A percentile compares a stretch with the other conserved stretches of the same genome.
Evolutionary conservation across 2,113 vertebrate species (phyloP).

Genomic region (Hucho hucho): DNA sequence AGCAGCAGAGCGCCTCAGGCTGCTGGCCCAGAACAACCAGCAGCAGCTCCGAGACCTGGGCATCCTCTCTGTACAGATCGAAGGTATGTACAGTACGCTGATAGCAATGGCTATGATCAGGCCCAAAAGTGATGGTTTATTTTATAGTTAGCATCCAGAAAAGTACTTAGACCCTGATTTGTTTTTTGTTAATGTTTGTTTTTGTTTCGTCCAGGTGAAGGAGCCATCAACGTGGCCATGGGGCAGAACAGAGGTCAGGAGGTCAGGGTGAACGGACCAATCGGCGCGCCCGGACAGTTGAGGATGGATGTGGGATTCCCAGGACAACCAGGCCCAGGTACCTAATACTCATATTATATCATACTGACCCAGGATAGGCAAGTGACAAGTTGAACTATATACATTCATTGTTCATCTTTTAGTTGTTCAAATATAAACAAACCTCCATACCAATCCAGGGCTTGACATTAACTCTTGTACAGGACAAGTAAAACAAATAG

Average conservation of each 20-base stretch:
- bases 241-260: constrained; percentile 89
- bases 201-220: constrained; percentile 81
- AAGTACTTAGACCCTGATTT: neutral
- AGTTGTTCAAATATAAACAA: no score
- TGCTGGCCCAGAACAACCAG: constrained; percentile 95
- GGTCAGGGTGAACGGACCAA: constrained; percentile 91
- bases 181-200: neutral
- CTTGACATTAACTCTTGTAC: no score
- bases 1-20: constrained; percentile 89
- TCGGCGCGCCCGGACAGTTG: constrained; percentile 80
- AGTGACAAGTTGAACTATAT: no score
- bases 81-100: constrained; percentile 75
- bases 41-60: constrained; percentile 96
- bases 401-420: no score
- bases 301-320: constrained; percentile 87
- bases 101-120: no score
- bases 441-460: no score
- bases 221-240: constrained; percentile 91
- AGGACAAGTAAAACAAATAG: no score
- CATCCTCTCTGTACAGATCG: constrained; percentile 97
- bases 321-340: constrained; percentile 87
- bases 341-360: no score
- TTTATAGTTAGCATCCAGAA: neutral
- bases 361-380: no score
- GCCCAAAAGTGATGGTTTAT: neutral